phyloP scores from a whole-genome alignment of 35 echinoderm and acorn worm species.

The Eucidaris tribuloides region DNA sequence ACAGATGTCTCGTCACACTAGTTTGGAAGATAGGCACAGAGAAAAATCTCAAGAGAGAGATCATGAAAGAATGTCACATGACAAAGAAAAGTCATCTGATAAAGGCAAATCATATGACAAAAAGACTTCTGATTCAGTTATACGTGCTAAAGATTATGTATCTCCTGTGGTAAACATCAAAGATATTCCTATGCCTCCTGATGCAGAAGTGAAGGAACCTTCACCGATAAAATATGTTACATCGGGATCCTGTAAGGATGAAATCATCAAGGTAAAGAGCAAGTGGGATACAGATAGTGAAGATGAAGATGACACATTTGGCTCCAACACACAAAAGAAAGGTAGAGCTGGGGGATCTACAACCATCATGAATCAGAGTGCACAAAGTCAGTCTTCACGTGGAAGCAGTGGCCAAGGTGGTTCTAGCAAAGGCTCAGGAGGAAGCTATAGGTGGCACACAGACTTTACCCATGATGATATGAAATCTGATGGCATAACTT shows the following conservation, averaged over 20 bases:
- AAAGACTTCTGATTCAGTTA: too few species aligned
- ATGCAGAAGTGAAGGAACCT: neutral
- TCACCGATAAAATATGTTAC: neutral
- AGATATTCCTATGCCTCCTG: conserved; percentile 21
- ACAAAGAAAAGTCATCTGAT: too few species aligned
- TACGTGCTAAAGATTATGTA: too few species aligned
- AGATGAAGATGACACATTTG: conserved; percentile 5
- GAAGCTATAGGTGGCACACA: too few species aligned
- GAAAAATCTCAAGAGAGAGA: neutral
- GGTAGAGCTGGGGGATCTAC: neutral
- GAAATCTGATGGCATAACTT: too few species aligned
- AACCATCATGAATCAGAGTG: neutral
- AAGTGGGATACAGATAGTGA: conserved; percentile 32
- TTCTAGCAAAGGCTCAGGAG: neutral
- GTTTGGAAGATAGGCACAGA: too few species aligned
- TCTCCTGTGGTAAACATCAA: neutral
- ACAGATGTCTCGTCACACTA: too few species aligned
- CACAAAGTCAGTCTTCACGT: neutral
- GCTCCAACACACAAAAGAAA: neutral
- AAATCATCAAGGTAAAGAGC: conserved; percentile 25
- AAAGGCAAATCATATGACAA: too few species aligned
- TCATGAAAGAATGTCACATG: too few species aligned
- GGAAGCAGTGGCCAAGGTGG: neutral
- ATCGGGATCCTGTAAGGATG: conserved; percentile 6
- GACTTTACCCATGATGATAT: too few species aligned